A percentile compares a stretch with the other conserved stretches of the same genome.
Evolutionary conservation across 1,140 invertebrate species (phyloP).

Genomic region (Rhopalosiphum maidis): DNA sequence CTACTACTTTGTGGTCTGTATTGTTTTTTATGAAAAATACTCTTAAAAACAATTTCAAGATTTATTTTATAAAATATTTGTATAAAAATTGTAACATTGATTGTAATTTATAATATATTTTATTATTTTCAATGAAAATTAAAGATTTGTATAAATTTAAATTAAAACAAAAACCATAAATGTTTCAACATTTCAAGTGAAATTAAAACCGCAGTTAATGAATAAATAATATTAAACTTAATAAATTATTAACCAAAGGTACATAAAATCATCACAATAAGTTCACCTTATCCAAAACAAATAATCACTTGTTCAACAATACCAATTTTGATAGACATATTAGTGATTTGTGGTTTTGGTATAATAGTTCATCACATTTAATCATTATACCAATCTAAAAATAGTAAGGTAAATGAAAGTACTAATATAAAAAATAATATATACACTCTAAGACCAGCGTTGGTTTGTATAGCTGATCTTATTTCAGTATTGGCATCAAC

Average conservation of each 20-base stretch:
- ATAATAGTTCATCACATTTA: neutral
- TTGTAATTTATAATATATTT: neutral
- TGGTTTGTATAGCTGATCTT: constrained; percentile 92
- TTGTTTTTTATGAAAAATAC: neutral
- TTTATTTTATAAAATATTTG: neutral
- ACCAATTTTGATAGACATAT: neutral
- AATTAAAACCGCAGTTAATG: neutral
- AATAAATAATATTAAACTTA: neutral
- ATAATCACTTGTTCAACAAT: neutral
- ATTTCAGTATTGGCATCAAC: constrained; percentile 97
- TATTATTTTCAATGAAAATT: too few species aligned
- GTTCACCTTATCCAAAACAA: neutral
- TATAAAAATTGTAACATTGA: neutral
- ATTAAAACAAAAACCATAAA: neutral
- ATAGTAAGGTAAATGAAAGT: constrained; percentile 93
- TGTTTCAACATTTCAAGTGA: neutral
- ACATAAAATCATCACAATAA: neutral
- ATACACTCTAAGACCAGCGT: constrained; percentile 91
- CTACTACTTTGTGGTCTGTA: neutral
- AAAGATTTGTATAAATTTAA: neutral
- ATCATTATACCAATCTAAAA: constrained; percentile 97
- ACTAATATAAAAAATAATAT: constrained; percentile 95
- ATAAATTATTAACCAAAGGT: neutral
- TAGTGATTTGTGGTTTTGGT: neutral
- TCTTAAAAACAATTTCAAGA: neutral